Base-by-base conservation (phyloP, 2,797 vertebrate species). In the Loris lydekkerianus region DNA sequence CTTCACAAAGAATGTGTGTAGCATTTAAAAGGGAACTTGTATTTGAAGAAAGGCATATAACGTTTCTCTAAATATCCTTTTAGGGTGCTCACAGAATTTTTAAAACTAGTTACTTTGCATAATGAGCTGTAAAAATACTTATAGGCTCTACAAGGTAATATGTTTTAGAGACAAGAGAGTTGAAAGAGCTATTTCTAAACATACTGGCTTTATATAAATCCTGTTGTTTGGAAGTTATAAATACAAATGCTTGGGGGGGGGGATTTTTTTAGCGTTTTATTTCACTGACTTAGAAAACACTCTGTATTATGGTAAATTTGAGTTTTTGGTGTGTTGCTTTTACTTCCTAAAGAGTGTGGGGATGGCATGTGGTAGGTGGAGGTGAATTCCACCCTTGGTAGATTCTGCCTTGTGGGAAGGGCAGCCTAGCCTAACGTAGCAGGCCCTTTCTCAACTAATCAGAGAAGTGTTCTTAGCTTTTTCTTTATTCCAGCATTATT, bases 81-180 rank as follows among this genome's bases (percentile, higher is more conserved):
- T 91, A 87, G 11, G 27, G 65, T 89, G 15, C 89, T 94, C 61
- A 61, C 25, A 83, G 91, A 96, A 97, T 97, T 96, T 90, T 93
- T 94, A 97, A 93, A 96, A 4, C n/a, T 77, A 91, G 75, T 96
- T 93, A 78, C 61, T 95, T 25, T 95, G 75, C 78, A 95, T 96
- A 92, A 93, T 75, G 61, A 93, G 86, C 76, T 95, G 37, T 90
- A 85, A 95, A 97, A 95, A 75, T 67, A 95, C 46, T 84, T 94
- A 46, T 34, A 78, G 29, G 15, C 67, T 76, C 60, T 76, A 61
- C 67, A 89, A 89, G 43, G 53, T 97, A 89, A 76, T 91, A 85
- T 78, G 60, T 93, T 95, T 94, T 91, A 78, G 21, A 91, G 29
- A 53, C 37, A 89, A 34, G 15, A 93, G 34, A 93, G 70, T 94